Evolutionary conservation across 1,140 invertebrate species (phyloP).

Genomic region (Sweltsa coloradensis): DNA sequence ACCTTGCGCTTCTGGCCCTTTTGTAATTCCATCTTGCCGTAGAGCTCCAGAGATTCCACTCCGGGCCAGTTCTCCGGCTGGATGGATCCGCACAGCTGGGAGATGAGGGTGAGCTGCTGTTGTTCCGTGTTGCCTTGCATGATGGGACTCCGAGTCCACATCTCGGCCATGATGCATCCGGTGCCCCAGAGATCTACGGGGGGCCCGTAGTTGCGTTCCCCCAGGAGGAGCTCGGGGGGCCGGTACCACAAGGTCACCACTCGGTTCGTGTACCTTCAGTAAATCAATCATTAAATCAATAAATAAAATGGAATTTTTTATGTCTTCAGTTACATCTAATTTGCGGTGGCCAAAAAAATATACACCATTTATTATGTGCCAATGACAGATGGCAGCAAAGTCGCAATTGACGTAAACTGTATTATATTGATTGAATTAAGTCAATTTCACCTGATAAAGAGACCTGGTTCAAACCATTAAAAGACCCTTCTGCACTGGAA

Average conservation of each 20-base stretch:
- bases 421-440: too few relatives aligned
- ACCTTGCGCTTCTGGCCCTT: conserved; percentile 85
- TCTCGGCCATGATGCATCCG: conserved; percentile 98
- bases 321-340: too few relatives aligned
- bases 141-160: conserved; percentile 87
- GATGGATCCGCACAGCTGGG: conserved; percentile 93
- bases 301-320: too few relatives aligned
- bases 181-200: conserved; percentile 98
- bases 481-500: too few relatives aligned
- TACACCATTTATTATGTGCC: too few relatives aligned
- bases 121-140: conserved; percentile 93
- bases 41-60: conserved; percentile 86
- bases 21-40: conserved; percentile 80
- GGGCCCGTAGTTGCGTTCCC: conserved; percentile 91
- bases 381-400: too few relatives aligned
- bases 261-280: conserved; percentile 83
- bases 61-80: conserved; percentile 89
- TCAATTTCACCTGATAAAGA: too few relatives aligned
- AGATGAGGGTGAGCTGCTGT: conserved; percentile 89
- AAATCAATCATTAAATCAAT: too few relatives aligned
- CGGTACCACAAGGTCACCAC: conserved; percentile 98
- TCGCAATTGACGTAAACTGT: too few relatives aligned
- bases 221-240: conserved; percentile 78
- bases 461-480: too few relatives aligned
- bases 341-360: too few relatives aligned